A percentile compares a stretch with the other conserved stretches of the same genome.
phyloP scores from a whole-genome alignment of 2,797 vertebrate species.

The Nannoperca australis region DNA sequence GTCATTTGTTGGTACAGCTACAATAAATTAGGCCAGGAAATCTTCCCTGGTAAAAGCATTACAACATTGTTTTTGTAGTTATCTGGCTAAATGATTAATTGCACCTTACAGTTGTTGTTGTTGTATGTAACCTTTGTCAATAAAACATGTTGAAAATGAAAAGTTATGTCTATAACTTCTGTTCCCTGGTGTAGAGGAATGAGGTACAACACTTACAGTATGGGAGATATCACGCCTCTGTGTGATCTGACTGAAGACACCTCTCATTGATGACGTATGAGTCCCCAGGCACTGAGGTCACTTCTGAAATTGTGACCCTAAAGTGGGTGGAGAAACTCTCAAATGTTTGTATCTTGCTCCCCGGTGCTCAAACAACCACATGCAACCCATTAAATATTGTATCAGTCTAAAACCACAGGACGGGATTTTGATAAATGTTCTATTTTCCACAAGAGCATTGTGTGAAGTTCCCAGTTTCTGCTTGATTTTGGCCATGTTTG shows the following conservation, averaged over 20 bases:
- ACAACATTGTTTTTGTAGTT: not conserved
- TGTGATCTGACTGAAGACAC: no score
- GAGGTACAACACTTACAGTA: no score
- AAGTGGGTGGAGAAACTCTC: not conserved
- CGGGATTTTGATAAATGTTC: constrained; percentile 19
- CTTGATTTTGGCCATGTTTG: constrained; percentile 18
- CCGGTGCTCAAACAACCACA: not conserved
- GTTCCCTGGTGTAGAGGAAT: no score
- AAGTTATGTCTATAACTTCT: no score
- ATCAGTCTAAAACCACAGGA: constrained; percentile 3
- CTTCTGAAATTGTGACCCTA: not conserved
- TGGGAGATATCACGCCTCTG: no score
- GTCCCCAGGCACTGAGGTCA: not conserved
- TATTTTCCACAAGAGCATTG: not conserved
- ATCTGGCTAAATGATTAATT: constrained; percentile 46
- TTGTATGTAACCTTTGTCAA: not conserved
- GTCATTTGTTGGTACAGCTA: constrained; percentile 13
- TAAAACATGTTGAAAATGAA: constrained; percentile 25
- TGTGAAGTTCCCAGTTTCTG: constrained; percentile 4
- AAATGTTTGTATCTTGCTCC: constrained; percentile 1
- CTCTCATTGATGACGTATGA: no score
- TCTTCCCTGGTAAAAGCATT: not conserved
- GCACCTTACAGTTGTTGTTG: not conserved
- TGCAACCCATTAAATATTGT: constrained; percentile 4
- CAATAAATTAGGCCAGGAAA: constrained; percentile 8